Percentiles rank a stretch among this genome's conserved stretches.
These are phyloP conservation scores for Scaptomyza polygonia DNA, from an alignment of 2,888 invertebrate genomes.

Conservation along the genomic window DNA sequence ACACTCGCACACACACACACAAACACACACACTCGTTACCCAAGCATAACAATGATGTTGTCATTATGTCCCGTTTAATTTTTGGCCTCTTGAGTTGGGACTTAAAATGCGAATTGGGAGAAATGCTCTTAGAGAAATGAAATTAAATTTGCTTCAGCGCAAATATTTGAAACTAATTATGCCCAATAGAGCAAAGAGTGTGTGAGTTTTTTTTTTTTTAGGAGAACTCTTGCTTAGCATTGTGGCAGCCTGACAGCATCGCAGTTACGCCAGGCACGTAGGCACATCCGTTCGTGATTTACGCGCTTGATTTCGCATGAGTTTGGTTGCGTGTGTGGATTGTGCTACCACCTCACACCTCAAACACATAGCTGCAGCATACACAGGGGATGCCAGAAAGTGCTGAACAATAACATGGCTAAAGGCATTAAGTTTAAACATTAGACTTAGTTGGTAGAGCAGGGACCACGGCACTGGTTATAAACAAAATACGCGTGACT, in stretches of 20 bases:
- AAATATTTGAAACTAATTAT: constrained; percentile 80
- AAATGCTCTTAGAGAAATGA: constrained; percentile 53
- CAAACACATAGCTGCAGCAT: constrained; percentile 27
- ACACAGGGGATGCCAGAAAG: constrained; percentile 24
- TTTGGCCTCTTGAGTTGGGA: constrained; percentile 5
- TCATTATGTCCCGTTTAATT: constrained; percentile 36
- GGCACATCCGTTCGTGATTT: constrained; percentile 72
- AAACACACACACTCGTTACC: constrained; percentile 13
- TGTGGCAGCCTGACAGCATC: constrained; percentile 8
- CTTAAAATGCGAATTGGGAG: constrained; percentile 54
- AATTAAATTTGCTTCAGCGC: constrained; percentile 68
- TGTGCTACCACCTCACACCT: background rate
- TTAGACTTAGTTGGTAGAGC: constrained; percentile 53
- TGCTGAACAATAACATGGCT: constrained; percentile 23
- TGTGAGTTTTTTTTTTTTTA: background rate
- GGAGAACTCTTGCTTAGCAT: constrained; percentile 33
- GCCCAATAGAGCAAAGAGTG: constrained; percentile 71
- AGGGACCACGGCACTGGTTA: constrained; percentile 51
- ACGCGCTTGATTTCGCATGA: constrained; percentile 25
- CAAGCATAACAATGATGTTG: constrained; percentile 35
- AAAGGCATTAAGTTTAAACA: constrained; percentile 64
- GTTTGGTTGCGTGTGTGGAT: constrained; percentile 13
- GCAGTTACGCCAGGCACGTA: constrained; percentile 47
- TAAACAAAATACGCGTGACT: constrained; percentile 81
- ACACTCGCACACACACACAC: constrained; percentile 15